Base-by-base conservation (phyloP, 2,113 vertebrate species). In the Xerus inauris region DNA sequence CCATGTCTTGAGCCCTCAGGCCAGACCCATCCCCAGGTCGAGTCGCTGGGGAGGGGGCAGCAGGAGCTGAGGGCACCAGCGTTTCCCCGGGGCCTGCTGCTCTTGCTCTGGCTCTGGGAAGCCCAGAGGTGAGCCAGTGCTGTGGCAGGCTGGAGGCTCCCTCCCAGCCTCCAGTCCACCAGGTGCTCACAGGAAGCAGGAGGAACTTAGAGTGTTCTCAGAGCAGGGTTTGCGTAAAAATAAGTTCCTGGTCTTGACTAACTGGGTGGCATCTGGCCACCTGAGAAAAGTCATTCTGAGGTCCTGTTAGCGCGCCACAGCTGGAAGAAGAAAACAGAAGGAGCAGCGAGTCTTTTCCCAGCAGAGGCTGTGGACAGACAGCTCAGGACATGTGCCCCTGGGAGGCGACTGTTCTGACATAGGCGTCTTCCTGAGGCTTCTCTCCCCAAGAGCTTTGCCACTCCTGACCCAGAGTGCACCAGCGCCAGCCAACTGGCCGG, bases 341-440 rank as follows among this genome's bases (percentile, higher is more conserved):
- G 59, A 8, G 8, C 59, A 47, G 30, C 2, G 17, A 5, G 32
- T 59, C 40, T 17, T 73, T 71, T 59, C 94, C 20, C 16, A 2
- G 45, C 0, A 49, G 40, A 65, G 6, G 17, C 86, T 47, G 22
- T 69, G 35, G 28, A 76, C 59, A 67, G 69, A 67, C 8, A 54
- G 4, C 62, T 24, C 0, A 3, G 30, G 69, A 26, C 59, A 62
- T 62, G 24, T 9, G 9, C 9, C 24, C 57, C 59, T 24, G 24
- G 59, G 59, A 24, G 24, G 24, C 8, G 7, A 24, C 59, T 62
- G 59, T 8, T 62, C 59, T 62, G 6, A 57, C 7, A 20, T 3
- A 20, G 20, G 54, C 54, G 7, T 57, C 54, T 62, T 59, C 59
- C 24, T 22, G 54, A 24, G 59, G 59, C 8, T 28, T 62, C 26